Evolutionary conservation across 2,888 invertebrate species (phyloP), one percentile per base, ranked within the genome.

Genomic region (Brachypalpus laphriformis): DNA sequence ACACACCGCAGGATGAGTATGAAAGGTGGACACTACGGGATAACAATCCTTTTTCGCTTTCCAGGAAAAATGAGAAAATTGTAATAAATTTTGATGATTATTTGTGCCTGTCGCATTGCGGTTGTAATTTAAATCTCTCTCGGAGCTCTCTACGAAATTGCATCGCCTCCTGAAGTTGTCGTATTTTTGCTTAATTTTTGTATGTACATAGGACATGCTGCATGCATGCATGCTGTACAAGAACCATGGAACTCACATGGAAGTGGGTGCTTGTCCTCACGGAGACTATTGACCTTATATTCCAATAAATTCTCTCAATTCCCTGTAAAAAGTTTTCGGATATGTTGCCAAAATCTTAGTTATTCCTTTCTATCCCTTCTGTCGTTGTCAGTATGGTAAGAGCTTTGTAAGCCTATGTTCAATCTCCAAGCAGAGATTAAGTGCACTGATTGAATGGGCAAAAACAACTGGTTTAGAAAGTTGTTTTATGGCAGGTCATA

Each of bases 21-120:
- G 34, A 65, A 57, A 71, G 77, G 47, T 80, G 54, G 56, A n/a
- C 45, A 68, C 51, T 14, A 31, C n/a, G 49, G 81, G 45, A 85
- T 81, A 71, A 76, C 81, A 85, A 81, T 85, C 85, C 85, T 71
- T 85, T 75, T 59, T 71, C 65, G 59, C 61, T 68, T 42, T 28
- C 42, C 54, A 65, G 40, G 40, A 75, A 76, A 81, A 76, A 75
- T 76, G 59, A 54, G 45, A 76, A 65, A 85, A 74, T 66, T 70
- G 81, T 61, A 81, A 85, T 85, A 85, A 81, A 85, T 85, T 85
- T 81, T 81, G 85, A 85, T 81, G 85, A 85, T 81, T 85, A 85
- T 85, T 85, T 81, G 85, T 85, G 76, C 81, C 86, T 87, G 88
- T 88, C 88, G 88, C 88, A 88, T 83, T 88, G 88, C 88, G 88